Base-by-base conservation (phyloP, 2,113 vertebrate species). In the Amia ocellicauda region DNA sequence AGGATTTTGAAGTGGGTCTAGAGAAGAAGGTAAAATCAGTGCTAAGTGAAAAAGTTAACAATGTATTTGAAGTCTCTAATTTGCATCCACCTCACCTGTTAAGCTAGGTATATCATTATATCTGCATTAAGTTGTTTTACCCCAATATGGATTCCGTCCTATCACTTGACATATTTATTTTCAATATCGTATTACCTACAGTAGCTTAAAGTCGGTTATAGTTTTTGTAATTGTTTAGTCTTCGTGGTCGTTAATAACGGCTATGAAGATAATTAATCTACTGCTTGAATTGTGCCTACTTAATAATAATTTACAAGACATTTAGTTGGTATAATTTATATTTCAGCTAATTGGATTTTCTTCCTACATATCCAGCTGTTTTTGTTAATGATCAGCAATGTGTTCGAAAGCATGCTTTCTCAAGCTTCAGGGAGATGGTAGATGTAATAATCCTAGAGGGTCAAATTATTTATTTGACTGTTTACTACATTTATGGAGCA, bases 321-420 rank as follows among this genome's bases (percentile, higher is more conserved):
- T 40, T 63, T 58, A 45, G 31, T 31, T 20, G 58, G 16, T 60
- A 26, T 67, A 49, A 70, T 64, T 76, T 56, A 51, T 62, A 58
- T 68, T 58, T 52, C 20, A 43, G 16, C 49, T 70, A 55, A 67
- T 67, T 62, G 28, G 40, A 28, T 22, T 17, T 26, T 42, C 45
- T 41, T 60, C 53, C 29, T 47, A 10, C 1, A 40, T 27, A 29
- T 63, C 58, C 66, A 62, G 51, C 31, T 65, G 62, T 51, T 62
- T 63, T 53, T 28, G 1, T 19, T 13, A 63, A 68, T 23, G 40
- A 29, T 43, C 29, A 14, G 36, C 42, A 22, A 63, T 56, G 29
- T 65, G 23, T 47, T 28, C 7, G 43, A 27, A 54, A 45, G 55
- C 61, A 31, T 40, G 51, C 3, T 2, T 24, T 24, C 40, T 58